Percentiles rank a stretch among this genome's conserved stretches.
phyloP scores from a whole-genome alignment of 35 echinoderm and acorn worm species.

The Apostichopus japonicus region DNA sequence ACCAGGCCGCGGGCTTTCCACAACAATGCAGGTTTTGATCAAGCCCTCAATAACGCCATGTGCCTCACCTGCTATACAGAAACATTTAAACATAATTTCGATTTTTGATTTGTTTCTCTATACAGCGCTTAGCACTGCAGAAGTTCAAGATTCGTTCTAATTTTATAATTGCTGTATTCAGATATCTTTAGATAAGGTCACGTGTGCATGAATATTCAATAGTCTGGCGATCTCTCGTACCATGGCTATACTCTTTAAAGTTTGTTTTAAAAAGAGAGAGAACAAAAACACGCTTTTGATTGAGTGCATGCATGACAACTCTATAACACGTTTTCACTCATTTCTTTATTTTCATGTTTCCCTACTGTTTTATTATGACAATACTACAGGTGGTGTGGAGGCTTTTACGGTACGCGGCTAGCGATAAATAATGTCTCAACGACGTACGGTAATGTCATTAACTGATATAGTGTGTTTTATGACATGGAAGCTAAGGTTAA shows the following conservation, averaged over 20 bases:
- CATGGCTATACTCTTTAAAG: background rate
- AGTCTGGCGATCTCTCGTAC: background rate
- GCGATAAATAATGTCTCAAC: slow-evolving; percentile 45
- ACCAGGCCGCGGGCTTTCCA: too few relatives aligned
- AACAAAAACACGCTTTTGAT: background rate
- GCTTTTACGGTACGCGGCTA: slow-evolving; percentile 12
- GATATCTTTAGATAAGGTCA: background rate
- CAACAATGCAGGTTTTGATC: too few relatives aligned
- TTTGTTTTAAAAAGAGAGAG: background rate
- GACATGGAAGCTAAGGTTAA: slow-evolving; percentile 29
- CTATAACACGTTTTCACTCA: background rate
- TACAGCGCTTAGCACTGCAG: too few relatives aligned
- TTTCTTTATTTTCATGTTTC: slow-evolving; percentile 35
- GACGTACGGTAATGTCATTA: slow-evolving; percentile 46
- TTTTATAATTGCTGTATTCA: background rate
- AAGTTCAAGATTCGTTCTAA: too few relatives aligned
- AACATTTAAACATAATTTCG: too few relatives aligned
- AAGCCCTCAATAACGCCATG: too few relatives aligned
- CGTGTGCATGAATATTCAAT: too few relatives aligned
- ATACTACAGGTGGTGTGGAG: slow-evolving; percentile 48
- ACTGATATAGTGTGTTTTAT: slow-evolving; percentile 55
- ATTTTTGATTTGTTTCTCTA: too few relatives aligned
- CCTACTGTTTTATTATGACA: slow-evolving; percentile 44
- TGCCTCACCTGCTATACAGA: too few relatives aligned
- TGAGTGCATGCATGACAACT: background rate